Evolutionary conservation across 2,888 invertebrate species (phyloP), one percentile per base, ranked within the genome.

Genomic region (Molanna angustata): DNA sequence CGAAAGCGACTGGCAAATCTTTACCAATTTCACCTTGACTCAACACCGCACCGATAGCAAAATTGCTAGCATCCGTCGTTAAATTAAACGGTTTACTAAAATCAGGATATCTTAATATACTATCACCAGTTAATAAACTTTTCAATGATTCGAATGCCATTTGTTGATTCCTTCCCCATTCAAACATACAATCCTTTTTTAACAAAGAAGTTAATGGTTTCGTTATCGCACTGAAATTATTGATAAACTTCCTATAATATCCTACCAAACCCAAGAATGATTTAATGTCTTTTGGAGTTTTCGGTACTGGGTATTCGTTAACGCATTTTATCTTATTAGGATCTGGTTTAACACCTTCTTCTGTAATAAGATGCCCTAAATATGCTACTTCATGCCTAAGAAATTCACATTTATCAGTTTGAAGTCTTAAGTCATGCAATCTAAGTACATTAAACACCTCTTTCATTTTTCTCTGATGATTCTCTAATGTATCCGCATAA

Each of bases 331-430:
- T 42, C 47, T 62, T 62, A 6, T 43, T 39, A 1, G 61, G 59
- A 22, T 63, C 51, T 0, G 63, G 62, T 46, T 52, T 54, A 4
- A 63, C 58, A 4, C 61, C 63, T 1, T 49, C 14, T 11, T 52
- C 52, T 3, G 64, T 62, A 4, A 66, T 65, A 1, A 61, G 56
- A 43, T 66, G 66, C 2, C 65, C 66, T 33, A 68, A 55, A 48
- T 64, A 67, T 3, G 56, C 20, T 0, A 66, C 63, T 60, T 66
- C 63, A 46, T 62, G 61, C 3, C 48, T 39, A 0, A 61, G 46
- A 32, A 64, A 64, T 22, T 61, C 51, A 32, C 63, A 64, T 47
- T 66, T 64, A 4, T 60, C 58, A 0, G 60, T 59, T 11, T 64
- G 60, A 1, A 63, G 18, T 19, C 60, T 60, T 3, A 64, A 45